Evolutionary conservation across 2,888 invertebrate species (phyloP).

Genomic region (Kuschelorhynchus macadamiae): DNA sequence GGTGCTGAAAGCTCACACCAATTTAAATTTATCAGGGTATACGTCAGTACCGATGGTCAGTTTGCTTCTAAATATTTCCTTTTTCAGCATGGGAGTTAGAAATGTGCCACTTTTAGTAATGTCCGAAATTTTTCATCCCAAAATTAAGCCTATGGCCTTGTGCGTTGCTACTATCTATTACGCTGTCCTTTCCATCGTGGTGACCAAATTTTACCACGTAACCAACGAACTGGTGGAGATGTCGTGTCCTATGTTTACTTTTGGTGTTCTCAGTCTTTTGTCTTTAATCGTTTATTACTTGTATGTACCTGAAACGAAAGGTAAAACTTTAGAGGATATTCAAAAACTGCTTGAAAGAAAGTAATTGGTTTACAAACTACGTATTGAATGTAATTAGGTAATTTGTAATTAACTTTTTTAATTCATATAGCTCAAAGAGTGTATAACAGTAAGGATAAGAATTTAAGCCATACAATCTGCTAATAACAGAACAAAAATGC

Average conservation of each 20-base stretch:
- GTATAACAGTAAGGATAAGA: too few species aligned
- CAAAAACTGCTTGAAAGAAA: slow-evolving; percentile 60
- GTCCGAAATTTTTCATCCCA: slow-evolving; percentile 72
- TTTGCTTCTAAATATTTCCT: slow-evolving; percentile 69
- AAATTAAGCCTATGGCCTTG: slow-evolving; percentile 72
- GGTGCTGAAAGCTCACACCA: slow-evolving; percentile 65
- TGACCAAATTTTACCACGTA: slow-evolving; percentile 69
- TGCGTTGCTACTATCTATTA: slow-evolving; percentile 72
- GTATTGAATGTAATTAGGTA: too few species aligned
- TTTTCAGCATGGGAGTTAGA: slow-evolving; percentile 71
- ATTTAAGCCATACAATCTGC: too few species aligned
- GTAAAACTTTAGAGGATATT: slow-evolving; percentile 70
- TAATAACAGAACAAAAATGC: too few species aligned
- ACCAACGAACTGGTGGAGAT: slow-evolving; percentile 66
- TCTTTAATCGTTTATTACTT: slow-evolving; percentile 67
- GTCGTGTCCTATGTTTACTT: slow-evolving; percentile 69
- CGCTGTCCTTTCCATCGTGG: slow-evolving; percentile 68
- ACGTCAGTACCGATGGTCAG: slow-evolving; percentile 68
- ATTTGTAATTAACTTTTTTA: too few species aligned
- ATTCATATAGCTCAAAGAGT: too few species aligned
- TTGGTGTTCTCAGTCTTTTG: slow-evolving; percentile 64
- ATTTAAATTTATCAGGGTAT: slow-evolving; percentile 62
- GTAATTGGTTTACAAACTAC: too few species aligned
- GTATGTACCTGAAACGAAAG: slow-evolving; percentile 71
- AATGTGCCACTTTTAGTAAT: slow-evolving; percentile 71